Base-by-base conservation (phyloP, 2,113 vertebrate genomes). In the Bothrops jararaca region DNA sequence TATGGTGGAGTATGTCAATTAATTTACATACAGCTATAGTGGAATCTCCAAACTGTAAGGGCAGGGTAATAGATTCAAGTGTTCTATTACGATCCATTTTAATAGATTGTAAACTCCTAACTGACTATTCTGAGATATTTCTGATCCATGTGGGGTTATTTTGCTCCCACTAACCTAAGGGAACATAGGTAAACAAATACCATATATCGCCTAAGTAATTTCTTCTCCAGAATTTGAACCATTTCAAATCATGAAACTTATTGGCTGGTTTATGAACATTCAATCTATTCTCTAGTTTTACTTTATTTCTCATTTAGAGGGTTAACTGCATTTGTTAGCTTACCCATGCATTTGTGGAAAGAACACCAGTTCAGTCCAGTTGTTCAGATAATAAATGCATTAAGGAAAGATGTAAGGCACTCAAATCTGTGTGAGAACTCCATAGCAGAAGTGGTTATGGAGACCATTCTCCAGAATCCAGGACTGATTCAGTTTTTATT, bases 401-500 rank as follows among this genome's bases (percentile, higher is more conserved):
- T 54, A 80, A 34, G 34, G 7, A 80, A 48, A 91, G 9, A 2
- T 24, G 10, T 26, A 34, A 7, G 5, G 24, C 69, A 34, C 15
- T 23, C 18, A 53, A 13, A 34, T 22, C n/a, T 34, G 15, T 74
- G 57, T 13, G 57, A 56, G 18, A 39, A 57, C 24, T 39, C 24
- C 18, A 9, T 13, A 50, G 24, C 42, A 57, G 39, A 58, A 29
- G 42, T n/a, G 80, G 23, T 4, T 85, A 34, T 74, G n/a, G 69
- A 39, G n/a, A 15, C 69, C 69, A 20, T 74, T 13, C 15, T 74
- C 69, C 54, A 58, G 48, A 48, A 7, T 42, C 26, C 54, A 92
- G 57, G 29, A 42, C 1, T 53, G 90, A 56, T 57, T 20, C 95
- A 96, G 86, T 95, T 97, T 95, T 69, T 85, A 88, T 92, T 86